Base-by-base conservation (phyloP, 2,797 vertebrate species). In the Scleropages formosus region DNA sequence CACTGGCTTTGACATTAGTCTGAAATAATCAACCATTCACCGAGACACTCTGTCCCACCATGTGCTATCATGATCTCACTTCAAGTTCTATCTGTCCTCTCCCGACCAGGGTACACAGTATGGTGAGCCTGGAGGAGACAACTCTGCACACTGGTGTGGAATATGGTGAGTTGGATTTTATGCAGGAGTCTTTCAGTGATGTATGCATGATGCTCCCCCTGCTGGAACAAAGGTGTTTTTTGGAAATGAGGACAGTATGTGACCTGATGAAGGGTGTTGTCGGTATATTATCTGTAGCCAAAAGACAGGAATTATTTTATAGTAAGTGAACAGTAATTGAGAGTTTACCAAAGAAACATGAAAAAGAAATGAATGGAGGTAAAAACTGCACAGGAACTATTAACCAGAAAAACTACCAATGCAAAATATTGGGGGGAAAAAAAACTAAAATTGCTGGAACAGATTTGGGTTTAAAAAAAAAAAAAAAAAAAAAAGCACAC, bases 81-180 rank as follows among this genome's bases (percentile, higher is more conserved):
- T 31, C 53, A 63, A 20, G 11, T 56, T 11, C 13, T 51, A 2
- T 64, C n/a, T 16, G 46, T 77, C 12, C 80, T 82, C 76, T 77
- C 47, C 24, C 66, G 13, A 75, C 24, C 87, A 99, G 97, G 27
- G 95, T 98, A 72, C 93, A 93, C 49, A 98, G 93, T 84, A 86
- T 97, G 91, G 94, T 98, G 85, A 95, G 91, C 84, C 91, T 99
- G 77, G 91, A 95, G 77, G 97, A 98, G 88, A 98, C 95, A 64
- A 93, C 85, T 60, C 90, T 98, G 20, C 96, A 94, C 79, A 95
- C 93, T n/a, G 97, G 97, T 82, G 89, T 95, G 81, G 89, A 94
- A 46, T 95, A 97, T 79, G 94, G 97, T 99, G 85, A 82, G 95
- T 86, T 72, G 46, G 1, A 4, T 44, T 44, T 22, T n/a, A n/a